Conservation (phyloP, 92 coral and sea anemone genomes). For the Actinernus sp. region DNA sequence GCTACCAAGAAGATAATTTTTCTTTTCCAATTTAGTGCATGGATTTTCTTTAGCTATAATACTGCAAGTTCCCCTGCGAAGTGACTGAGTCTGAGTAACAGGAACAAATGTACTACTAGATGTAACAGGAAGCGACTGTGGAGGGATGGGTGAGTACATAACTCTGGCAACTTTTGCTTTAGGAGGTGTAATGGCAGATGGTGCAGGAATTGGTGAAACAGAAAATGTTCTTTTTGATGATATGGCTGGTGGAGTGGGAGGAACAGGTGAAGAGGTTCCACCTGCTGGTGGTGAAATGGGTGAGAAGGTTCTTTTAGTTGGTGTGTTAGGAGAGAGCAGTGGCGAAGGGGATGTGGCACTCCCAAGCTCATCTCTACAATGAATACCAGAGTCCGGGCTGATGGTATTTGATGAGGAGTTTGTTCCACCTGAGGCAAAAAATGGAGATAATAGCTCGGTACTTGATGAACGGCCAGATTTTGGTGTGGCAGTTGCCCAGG, state of each 20-base stretch:
- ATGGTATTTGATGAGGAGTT: conserved; percentile 76
- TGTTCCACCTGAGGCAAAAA: conserved; percentile 53
- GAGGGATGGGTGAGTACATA: conserved; percentile 88
- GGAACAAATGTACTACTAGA: conserved; percentile 93
- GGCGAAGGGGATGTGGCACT: conserved; percentile 93
- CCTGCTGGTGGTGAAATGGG: conserved; percentile 94
- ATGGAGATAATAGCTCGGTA: conserved; percentile 80
- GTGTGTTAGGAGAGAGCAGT: conserved; percentile 88
- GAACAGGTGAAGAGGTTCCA: conserved; percentile 77
- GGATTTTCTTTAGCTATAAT: not conserved
- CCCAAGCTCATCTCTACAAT: conserved; percentile 83
- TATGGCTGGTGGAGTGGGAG: conserved; percentile 95
- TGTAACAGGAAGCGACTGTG: conserved; percentile 93
- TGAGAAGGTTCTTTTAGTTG: conserved; percentile 96
- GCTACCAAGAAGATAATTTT: not conserved
- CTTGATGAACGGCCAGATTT: conserved; percentile 88
- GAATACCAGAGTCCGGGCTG: conserved; percentile 99
- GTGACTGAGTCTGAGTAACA: conserved; percentile 66
- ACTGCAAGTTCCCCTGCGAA: not conserved
- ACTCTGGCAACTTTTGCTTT: conserved; percentile 84
- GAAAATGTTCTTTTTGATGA: conserved; percentile 84
- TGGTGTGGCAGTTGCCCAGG: conserved; percentile 71
- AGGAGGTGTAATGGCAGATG: conserved; percentile 98
- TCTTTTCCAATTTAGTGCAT: conserved; percentile 2
- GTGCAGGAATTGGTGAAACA: conserved; percentile 80